phyloP scores from a whole-genome alignment of 2,888 invertebrate genomes.

The Bombylius major region DNA sequence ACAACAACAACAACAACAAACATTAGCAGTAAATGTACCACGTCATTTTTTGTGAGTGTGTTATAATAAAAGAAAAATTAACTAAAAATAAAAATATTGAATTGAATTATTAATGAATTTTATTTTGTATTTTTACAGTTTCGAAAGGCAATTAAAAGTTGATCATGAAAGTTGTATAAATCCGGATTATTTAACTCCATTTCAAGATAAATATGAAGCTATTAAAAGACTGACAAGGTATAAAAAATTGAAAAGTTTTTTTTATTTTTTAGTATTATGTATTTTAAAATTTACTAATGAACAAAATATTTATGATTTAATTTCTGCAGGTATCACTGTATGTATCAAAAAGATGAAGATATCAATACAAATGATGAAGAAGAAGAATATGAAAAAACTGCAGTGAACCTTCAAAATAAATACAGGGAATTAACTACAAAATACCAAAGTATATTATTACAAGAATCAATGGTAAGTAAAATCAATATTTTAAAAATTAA shows the following conservation, averaged over 20 bases:
- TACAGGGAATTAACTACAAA: slow-evolving; percentile 59
- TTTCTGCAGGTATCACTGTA: slow-evolving; percentile 56
- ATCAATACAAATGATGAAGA: slow-evolving; percentile 57
- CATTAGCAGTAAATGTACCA: slow-evolving; percentile 21
- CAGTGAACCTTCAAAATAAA: slow-evolving; percentile 54
- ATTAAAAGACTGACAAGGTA: slow-evolving; percentile 55
- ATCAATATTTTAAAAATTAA: no score
- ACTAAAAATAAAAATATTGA: slow-evolving; percentile 3
- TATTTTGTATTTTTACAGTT: slow-evolving; percentile 35
- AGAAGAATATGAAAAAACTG: slow-evolving; percentile 54
- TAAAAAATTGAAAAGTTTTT: slow-evolving; percentile 1
- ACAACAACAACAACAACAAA: slow-evolving; percentile 13
- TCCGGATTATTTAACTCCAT: slow-evolving; percentile 61
- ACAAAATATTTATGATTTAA: neutral
- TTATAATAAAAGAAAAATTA: slow-evolving; percentile 23
- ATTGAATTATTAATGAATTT: neutral
- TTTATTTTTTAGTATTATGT: neutral
- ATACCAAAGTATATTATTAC: slow-evolving; percentile 56
- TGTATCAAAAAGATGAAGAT: slow-evolving; percentile 45
- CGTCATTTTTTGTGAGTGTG: slow-evolving; percentile 40
- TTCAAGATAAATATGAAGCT: slow-evolving; percentile 57
- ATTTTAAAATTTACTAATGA: slow-evolving; percentile 2
- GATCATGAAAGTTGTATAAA: slow-evolving; percentile 62
- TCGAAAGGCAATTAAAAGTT: slow-evolving; percentile 59
- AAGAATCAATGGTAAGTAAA: slow-evolving; percentile 61